These are phyloP conservation scores for Caenorhabditis macrosperma DNA, from an alignment of 2,888 invertebrate genomes.

Conservation along the genomic window DNA sequence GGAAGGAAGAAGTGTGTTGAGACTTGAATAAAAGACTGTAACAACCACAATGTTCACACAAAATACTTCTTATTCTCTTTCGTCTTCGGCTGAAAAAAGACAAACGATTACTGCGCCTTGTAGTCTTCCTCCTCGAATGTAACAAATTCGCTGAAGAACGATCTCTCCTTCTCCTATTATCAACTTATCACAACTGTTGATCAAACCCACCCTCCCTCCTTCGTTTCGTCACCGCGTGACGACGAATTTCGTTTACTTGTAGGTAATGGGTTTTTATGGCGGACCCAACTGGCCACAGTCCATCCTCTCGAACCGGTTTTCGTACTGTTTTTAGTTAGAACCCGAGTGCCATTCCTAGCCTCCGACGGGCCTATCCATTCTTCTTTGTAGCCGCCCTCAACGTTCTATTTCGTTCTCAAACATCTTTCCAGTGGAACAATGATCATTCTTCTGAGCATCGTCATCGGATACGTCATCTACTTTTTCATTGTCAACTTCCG, in stretches of 20 bases:
- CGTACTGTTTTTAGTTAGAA: constrained; percentile 15
- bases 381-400: not conserved
- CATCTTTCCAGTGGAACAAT: constrained; percentile 23
- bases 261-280: constrained; percentile 27
- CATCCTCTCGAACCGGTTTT: constrained; percentile 14
- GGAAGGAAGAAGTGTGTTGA: not conserved
- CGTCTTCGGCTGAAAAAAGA: too few species aligned
- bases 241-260: constrained; percentile 33
- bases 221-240: constrained; percentile 26
- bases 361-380: too few species aligned
- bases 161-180: constrained; percentile 3
- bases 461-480: constrained; percentile 41
- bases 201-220: constrained; percentile 14
- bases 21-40: not conserved
- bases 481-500: constrained; percentile 27
- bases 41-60: constrained; percentile 2
- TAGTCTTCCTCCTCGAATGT: not conserved
- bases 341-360: not conserved
- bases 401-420: not conserved
- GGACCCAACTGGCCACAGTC: not conserved
- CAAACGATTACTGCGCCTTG: constrained; percentile 17
- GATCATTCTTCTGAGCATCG: constrained; percentile 39
- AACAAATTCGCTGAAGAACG: constrained; percentile 31
- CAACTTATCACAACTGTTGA: constrained; percentile 42
- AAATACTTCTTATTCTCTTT: not conserved